phyloP scores from a whole-genome alignment of 2,113 vertebrate species.

The Herpetotheres cachinnans region DNA sequence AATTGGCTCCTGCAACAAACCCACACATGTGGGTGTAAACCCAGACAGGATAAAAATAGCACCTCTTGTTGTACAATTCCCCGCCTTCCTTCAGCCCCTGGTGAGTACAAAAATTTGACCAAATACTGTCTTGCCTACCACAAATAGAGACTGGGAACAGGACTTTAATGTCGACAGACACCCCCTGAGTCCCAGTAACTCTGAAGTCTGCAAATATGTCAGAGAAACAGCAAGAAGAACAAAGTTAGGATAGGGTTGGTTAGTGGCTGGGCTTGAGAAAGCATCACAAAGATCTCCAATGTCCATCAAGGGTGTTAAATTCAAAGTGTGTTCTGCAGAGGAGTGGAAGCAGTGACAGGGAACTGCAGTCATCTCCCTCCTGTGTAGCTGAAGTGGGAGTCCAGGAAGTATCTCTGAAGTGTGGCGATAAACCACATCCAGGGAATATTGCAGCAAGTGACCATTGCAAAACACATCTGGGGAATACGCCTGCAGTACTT shows the following conservation, averaged over 20 bases:
- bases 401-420: background rate
- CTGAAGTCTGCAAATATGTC: background rate
- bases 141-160: background rate
- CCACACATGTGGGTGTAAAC: background rate
- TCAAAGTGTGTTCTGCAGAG: background rate
- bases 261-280: background rate
- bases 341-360: background rate
- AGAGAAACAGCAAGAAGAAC: background rate
- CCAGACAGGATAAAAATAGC: background rate
- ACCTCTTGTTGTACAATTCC: background rate
- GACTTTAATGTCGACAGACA: background rate
- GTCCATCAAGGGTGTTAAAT: background rate
- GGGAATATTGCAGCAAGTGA: background rate
- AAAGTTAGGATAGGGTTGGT: background rate
- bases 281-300: background rate
- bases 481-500: background rate
- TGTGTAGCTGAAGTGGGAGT: background rate
- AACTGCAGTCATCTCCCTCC: background rate
- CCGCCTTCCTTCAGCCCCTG: background rate
- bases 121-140: background rate
- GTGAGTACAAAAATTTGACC: background rate
- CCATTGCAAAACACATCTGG: background rate
- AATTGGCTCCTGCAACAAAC: background rate
- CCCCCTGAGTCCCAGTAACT: background rate
- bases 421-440: background rate